phyloP scores from a whole-genome alignment of 2,113 vertebrate genomes.

The Xiphophorus couchianus region DNA sequence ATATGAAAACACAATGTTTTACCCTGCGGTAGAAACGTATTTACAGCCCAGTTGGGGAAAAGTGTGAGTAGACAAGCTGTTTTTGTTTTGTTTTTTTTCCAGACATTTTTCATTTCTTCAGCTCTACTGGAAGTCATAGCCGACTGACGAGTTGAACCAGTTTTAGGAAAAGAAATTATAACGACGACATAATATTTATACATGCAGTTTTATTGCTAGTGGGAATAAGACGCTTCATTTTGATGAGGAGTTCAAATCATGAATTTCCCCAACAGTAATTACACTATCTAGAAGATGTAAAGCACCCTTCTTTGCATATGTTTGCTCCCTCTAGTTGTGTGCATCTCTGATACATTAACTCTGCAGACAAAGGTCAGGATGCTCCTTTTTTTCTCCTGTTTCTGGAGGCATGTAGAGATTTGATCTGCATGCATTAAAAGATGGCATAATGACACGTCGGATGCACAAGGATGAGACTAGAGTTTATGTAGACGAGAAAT shows the following conservation, averaged over 20 bases:
- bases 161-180: slow-evolving; percentile 11
- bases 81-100: neutral
- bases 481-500: slow-evolving; percentile 8
- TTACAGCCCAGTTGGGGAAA: neutral
- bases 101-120: slow-evolving; percentile 4
- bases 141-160: neutral
- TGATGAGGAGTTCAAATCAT: neutral
- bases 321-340: slow-evolving; percentile 5
- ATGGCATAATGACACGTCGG: neutral
- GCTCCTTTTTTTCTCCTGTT: slow-evolving; percentile 6
- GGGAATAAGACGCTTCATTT: slow-evolving; percentile 14
- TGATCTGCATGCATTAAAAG: neutral
- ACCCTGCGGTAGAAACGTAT: neutral
- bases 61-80: neutral
- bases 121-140: neutral
- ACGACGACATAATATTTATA: slow-evolving; percentile 2
- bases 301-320: slow-evolving; percentile 8
- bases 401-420: slow-evolving; percentile 3
- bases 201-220: slow-evolving; percentile 21
- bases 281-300: neutral
- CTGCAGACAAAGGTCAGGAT: slow-evolving; percentile 19
- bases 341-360: slow-evolving; percentile 5
- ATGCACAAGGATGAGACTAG: neutral
- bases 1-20: slow-evolving; percentile 3
- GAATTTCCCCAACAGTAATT: slow-evolving; percentile 6